Evolutionary conservation across 2,113 vertebrate genomes (phyloP), one percentile per base, ranked within the genome.

Genomic region (Meriones unguiculatus): DNA sequence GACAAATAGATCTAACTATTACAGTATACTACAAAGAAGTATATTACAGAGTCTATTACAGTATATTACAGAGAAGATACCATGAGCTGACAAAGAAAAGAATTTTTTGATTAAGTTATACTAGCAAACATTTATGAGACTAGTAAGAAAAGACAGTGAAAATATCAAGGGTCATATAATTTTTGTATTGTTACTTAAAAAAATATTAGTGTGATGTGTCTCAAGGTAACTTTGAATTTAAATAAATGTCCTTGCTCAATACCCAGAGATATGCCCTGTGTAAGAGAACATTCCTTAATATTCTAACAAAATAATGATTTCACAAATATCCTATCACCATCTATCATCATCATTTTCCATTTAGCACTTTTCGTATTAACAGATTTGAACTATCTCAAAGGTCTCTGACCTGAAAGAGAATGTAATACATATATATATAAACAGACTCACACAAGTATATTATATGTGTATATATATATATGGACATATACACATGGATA

Each of bases 71-170:
- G 5, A 93, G 41, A 87, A 72, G 64, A 65, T 4, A 93, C 69
- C 50, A 5, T 20, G 30, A 84, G 0, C 14, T 90, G 22, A 30
- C 52, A 30, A 91, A 46, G 46, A 46, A 9, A 14, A 38, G 20
- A 67, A 73, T n/a, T 17, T 20, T 46, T 24, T 85, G 35, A 80
- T 80, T 30, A 80, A 30, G 75, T 80, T 65, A 57, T 52, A 64
- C 12, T 25, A 57, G 1, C 52, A 81, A 94, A 11, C 3, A 14
- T 5, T 0, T 13, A 0, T 52, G 22, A 65, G 10, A 5, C 4
- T 25, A 20, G 57, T 24, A 62, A 30, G n/a, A 52, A 0, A 11
- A 14, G 7, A 17, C 50, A 0, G 2, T 67, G 11, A n/a, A 80
- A 52, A 4, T n/a, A 5, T 84, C 7, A 3, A 72, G 76, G 38